Base-by-base conservation (phyloP, 1,140 invertebrate species). In the Macrosteles quadrilineatus region DNA sequence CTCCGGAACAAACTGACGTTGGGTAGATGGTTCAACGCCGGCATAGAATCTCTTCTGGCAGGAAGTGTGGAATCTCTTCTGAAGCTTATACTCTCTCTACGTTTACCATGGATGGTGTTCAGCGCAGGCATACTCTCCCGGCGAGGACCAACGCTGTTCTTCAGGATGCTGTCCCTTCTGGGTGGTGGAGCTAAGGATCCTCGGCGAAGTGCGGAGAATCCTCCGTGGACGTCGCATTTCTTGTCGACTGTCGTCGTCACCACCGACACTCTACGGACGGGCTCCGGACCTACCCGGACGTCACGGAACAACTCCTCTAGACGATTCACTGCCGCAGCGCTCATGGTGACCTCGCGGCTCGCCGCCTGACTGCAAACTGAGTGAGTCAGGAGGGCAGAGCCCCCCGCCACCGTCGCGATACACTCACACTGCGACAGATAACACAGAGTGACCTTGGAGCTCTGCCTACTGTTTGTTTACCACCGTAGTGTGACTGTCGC, bases 281-380 rank as follows among this genome's bases (percentile, higher is more conserved):
- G 72, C 78, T 78, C 59, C 76, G 79, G 36, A 77, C 88, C 87
- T 64, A 90, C 73, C 75, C 84, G 87, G 43, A 87, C 83, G 73
- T 86, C 87, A 32, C 84, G 83, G 78, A 92, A 91, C 68, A 92
- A 83, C 0, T 86, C 87, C 76, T 91, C 89, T 73, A 91, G 77
- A 47, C 88, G 85, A 69, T 86, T 87, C 75, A 91, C 87, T 1
- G 89, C 87, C 30, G 85, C 82, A 53, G 85, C 85, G 73, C 72
- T 71, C 50, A 68, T 69, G 32, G 9, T 64, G 30, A 31, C 21
- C 47, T 3, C n/a, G 3, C 47, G 4, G 14, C 32, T 36, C 4
- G 32, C 27, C 25, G 4, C 6, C 55, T 29, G 23, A 25, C 55
- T 25, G 23, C 2, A 2, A 3, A 59, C 21, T 59, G 55, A n/a